Conservation (phyloP, 2,797 vertebrate species). For the Pangasius krempfi region DNA sequence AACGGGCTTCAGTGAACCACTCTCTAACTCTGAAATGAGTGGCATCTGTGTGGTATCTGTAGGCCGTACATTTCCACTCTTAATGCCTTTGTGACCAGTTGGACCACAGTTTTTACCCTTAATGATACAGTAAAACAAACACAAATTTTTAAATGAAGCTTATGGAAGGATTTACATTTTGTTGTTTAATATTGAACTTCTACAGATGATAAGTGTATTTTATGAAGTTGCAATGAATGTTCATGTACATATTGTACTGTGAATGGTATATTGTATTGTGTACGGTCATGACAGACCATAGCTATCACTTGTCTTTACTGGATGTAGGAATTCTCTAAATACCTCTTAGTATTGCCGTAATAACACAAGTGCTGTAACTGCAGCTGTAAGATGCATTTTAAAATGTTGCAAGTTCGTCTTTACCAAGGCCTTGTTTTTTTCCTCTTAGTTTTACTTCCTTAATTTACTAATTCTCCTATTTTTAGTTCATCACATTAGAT, state of each 20-base stretch:
- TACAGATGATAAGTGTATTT: background rate
- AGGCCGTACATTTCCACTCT: background rate
- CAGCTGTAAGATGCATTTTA: background rate
- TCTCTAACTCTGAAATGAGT: background rate
- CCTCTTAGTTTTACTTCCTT: background rate
- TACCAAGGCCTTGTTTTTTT: background rate
- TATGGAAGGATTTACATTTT: background rate
- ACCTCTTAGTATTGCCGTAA: background rate
- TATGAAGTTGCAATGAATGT: background rate
- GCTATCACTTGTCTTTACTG: background rate
- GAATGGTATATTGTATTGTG: background rate
- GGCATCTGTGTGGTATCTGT: background rate
- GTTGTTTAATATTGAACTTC: background rate
- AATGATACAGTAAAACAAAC: background rate
- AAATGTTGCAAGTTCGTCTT: background rate
- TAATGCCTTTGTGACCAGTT: constrained; percentile 8
- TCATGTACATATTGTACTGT: background rate
- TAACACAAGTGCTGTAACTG: background rate
- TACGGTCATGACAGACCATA: background rate
- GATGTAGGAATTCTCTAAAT: background rate
- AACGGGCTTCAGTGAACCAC: background rate
- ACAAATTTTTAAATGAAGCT: background rate
- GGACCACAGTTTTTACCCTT: background rate
- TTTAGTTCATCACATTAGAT: background rate
- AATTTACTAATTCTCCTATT: background rate